A percentile compares a stretch with the other conserved stretches of the same genome.
These are phyloP conservation scores for Perca schrenkii DNA, from an alignment of 2,113 vertebrate species.

Conservation along the genomic window DNA sequence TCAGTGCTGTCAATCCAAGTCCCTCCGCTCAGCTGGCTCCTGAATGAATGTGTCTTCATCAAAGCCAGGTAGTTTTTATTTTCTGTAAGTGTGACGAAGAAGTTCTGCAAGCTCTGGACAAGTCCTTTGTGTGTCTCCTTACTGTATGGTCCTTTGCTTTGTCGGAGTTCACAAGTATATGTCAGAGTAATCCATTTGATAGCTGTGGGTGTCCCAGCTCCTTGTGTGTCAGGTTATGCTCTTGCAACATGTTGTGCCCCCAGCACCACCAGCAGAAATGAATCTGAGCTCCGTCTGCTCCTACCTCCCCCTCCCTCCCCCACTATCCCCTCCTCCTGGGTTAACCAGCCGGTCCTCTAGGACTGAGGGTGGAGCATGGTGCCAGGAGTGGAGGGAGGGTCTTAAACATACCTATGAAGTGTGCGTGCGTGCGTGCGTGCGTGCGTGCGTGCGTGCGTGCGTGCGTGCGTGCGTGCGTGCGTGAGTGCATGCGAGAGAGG, in stretches of 20 bases:
- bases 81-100: constrained; percentile 26
- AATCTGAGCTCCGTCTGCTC: constrained; percentile 71
- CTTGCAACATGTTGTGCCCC: constrained; percentile 66
- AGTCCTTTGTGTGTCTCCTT: constrained; percentile 35
- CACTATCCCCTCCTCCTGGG: constrained; percentile 74
- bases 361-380: constrained; percentile 74
- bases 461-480: neutral
- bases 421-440: neutral
- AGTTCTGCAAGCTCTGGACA: constrained; percentile 30
- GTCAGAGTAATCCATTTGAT: constrained; percentile 67
- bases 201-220: constrained; percentile 51
- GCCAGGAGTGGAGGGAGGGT: constrained; percentile 49
- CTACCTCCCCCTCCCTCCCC: constrained; percentile 35
- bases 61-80: constrained; percentile 34
- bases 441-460: neutral
- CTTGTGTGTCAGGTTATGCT: constrained; percentile 52
- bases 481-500: neutral
- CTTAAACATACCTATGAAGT: constrained; percentile 74
- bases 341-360: constrained; percentile 78
- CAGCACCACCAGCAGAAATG: constrained; percentile 71
- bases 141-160: constrained; percentile 25
- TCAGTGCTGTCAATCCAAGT: constrained; percentile 10
- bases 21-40: constrained; percentile 10
- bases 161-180: constrained; percentile 38
- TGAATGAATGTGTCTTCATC: constrained; percentile 40